Evolutionary conservation across 53 echinoderm and acorn worm species (phyloP).

Genomic region (Henricia sp.): DNA sequence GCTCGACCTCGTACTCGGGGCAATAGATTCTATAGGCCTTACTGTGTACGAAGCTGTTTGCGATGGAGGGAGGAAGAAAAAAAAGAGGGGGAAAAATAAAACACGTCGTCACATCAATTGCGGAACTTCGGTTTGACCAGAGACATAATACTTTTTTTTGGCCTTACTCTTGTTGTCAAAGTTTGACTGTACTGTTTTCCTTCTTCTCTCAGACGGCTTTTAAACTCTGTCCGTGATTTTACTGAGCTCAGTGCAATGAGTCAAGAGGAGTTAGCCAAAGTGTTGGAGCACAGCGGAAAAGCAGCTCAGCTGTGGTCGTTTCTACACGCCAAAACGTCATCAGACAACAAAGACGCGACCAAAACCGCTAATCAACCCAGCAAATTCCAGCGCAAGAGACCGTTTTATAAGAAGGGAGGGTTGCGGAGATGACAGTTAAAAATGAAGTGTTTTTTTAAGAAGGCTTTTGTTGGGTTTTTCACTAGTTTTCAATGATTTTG

Average conservation of each 20-base stretch:
- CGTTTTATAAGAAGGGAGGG: slow-evolving; percentile 33
- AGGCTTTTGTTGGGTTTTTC: too few species aligned
- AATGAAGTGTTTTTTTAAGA: too few species aligned
- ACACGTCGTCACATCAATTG: too few species aligned
- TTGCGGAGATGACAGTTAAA: background rate
- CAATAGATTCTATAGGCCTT: too few species aligned
- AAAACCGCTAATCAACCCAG: slow-evolving; percentile 1
- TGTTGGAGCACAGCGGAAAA: slow-evolving; percentile 73
- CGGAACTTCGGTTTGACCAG: too few species aligned
- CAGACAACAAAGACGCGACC: background rate
- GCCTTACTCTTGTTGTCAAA: too few species aligned
- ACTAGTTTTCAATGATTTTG: too few species aligned
- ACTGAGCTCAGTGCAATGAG: slow-evolving; percentile 76
- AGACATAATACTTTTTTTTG: too few species aligned
- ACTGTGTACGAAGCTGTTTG: too few species aligned
- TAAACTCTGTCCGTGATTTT: slow-evolving; percentile 73
- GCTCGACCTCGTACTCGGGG: too few species aligned
- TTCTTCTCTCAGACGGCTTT: slow-evolving; percentile 66
- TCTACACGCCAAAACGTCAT: slow-evolving; percentile 58
- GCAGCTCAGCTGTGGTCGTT: slow-evolving; percentile 86
- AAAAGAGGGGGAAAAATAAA: too few species aligned
- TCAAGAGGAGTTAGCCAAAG: slow-evolving; percentile 64
- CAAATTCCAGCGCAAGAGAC: slow-evolving; percentile 23
- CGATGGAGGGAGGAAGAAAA: too few species aligned
- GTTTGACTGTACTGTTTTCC: slow-evolving; percentile 2